A percentile compares a stretch with the other conserved stretches of the same genome.
phyloP scores from a whole-genome alignment of 1,140 invertebrate genomes.

The Dendrolimus punctatus region DNA sequence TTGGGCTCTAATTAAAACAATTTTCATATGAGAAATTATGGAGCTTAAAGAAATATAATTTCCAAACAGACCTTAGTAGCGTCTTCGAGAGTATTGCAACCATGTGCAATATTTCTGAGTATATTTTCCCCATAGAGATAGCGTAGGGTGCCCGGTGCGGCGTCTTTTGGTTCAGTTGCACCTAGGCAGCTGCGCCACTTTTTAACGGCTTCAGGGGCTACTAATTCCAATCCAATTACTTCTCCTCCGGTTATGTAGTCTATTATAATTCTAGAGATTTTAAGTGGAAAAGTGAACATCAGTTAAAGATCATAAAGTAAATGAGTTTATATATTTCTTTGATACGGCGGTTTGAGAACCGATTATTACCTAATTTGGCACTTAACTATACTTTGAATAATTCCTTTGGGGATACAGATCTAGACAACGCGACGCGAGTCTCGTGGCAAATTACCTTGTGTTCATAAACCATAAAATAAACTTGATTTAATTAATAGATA shows the following conservation, averaged over 20 bases:
- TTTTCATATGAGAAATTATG: too few relatives aligned
- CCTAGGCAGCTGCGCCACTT: constrained; percentile 78
- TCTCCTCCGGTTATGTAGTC: constrained; percentile 82
- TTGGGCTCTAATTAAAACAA: not conserved
- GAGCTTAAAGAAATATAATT: not conserved
- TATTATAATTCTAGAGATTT: constrained; percentile 54
- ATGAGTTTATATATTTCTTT: too few relatives aligned
- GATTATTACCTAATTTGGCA: too few relatives aligned
- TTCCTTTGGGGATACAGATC: too few relatives aligned
- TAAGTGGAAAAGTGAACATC: too few relatives aligned
- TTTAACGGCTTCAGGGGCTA: constrained; percentile 79
- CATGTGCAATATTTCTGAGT: constrained; percentile 81
- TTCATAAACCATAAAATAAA: too few relatives aligned
- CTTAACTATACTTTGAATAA: too few relatives aligned
- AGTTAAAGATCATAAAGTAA: too few relatives aligned
- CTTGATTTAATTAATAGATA: too few relatives aligned
- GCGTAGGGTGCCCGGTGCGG: constrained; percentile 75
- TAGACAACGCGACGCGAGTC: too few relatives aligned
- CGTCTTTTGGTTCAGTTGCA: constrained; percentile 75
- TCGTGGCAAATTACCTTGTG: too few relatives aligned
- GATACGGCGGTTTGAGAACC: too few relatives aligned
- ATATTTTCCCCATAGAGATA: constrained; percentile 81
- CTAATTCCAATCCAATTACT: constrained; percentile 82
- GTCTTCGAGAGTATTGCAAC: constrained; percentile 71
- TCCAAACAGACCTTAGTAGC: constrained; percentile 30